Percentiles rank a stretch among this genome's conserved stretches.
Evolutionary conservation across 1,140 invertebrate genomes (phyloP).

Genomic region (Araneus ventricosus): DNA sequence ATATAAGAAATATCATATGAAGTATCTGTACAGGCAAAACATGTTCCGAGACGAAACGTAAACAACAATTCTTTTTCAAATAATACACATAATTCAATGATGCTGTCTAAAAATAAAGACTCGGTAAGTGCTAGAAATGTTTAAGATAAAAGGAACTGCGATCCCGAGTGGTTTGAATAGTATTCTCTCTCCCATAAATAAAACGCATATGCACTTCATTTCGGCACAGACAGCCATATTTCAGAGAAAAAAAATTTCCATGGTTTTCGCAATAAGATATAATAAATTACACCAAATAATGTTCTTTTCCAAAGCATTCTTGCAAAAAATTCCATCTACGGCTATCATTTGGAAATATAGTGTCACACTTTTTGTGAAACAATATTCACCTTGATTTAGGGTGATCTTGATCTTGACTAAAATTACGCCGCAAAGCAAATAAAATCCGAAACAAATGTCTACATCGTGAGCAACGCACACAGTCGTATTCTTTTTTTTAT

Average conservation of each 20-base stretch:
- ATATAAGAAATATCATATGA: too few relatives aligned
- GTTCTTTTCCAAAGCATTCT: not conserved
- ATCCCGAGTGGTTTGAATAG: too few relatives aligned
- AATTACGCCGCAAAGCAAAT: not conserved
- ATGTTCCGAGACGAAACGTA: too few relatives aligned
- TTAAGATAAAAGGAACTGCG: too few relatives aligned
- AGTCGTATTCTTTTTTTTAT: not conserved
- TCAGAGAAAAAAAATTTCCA: not conserved
- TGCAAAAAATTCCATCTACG: not conserved
- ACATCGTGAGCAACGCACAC: constrained; percentile 12
- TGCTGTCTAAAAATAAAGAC: too few relatives aligned
- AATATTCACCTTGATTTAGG: constrained; percentile 29
- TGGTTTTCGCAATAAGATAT: not conserved
- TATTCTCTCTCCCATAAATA: too few relatives aligned
- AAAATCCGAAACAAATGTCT: not conserved
- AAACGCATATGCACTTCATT: not conserved
- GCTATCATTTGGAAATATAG: constrained; percentile 9
- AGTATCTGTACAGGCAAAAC: too few relatives aligned
- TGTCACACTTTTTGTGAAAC: constrained; percentile 28
- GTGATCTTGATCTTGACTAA: constrained; percentile 49
- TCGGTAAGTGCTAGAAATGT: too few relatives aligned
- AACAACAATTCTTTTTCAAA: too few relatives aligned
- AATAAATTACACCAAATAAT: not conserved
- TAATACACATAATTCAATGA: too few relatives aligned
- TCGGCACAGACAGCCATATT: not conserved